Conservation (phyloP, 2,113 vertebrate species). For the Melanostigma gelatinosum region DNA sequence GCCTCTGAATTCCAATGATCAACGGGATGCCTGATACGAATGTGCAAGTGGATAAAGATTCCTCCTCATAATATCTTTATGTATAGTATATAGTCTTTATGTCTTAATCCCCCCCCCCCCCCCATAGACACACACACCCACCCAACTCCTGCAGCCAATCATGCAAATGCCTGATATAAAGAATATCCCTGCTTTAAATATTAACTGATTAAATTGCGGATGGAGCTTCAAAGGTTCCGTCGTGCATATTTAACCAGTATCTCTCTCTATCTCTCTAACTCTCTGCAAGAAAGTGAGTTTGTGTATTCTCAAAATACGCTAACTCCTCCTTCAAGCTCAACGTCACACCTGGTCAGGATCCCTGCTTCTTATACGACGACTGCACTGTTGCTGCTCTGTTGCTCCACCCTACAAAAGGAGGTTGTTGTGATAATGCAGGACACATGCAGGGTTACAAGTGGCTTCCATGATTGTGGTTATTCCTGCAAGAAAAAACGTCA, state of each 20-base stretch:
- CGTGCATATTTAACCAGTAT: constrained; percentile 70
- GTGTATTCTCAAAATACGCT: background rate
- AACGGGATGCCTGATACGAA: constrained; percentile 27
- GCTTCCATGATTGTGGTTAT: constrained; percentile 3
- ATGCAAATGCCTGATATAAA: constrained; percentile 64
- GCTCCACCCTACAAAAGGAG: background rate
- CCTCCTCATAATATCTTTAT: constrained; percentile 29
- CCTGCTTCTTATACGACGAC: background rate
- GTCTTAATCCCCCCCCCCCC: constrained; percentile 34
- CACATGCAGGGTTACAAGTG: background rate
- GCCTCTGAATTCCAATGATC: constrained; percentile 71
- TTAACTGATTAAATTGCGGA: constrained; percentile 75
- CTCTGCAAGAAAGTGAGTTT: background rate
- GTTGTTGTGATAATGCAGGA: constrained; percentile 1
- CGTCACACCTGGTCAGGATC: background rate
- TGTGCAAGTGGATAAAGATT: constrained; percentile 49
- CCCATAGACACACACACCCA: background rate
- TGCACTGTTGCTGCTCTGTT: background rate
- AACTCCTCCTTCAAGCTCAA: background rate
- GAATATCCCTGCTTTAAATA: constrained; percentile 77
- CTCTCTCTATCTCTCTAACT: constrained; percentile 6
- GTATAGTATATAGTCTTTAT: constrained; percentile 1
- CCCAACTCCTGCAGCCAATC: constrained; percentile 39
- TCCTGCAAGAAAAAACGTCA: background rate
- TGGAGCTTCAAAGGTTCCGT: constrained; percentile 74